Evolutionary conservation across 2,113 vertebrate species (phyloP).

Genomic region (Mixornis gularis): DNA sequence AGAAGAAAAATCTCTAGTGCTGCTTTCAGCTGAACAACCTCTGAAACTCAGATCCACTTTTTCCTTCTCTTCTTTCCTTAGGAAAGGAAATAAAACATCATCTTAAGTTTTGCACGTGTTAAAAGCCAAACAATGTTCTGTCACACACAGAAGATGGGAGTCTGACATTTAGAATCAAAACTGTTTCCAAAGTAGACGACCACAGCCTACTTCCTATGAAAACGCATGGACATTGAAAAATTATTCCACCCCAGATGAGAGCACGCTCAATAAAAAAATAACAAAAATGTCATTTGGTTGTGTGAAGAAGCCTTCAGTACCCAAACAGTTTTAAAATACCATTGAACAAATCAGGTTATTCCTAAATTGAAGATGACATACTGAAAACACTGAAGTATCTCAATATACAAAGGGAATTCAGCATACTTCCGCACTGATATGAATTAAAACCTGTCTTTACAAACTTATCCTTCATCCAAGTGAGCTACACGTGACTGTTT

Average conservation of each 20-base stretch:
- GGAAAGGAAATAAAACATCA: neutral
- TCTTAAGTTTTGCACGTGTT: neutral
- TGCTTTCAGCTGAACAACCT: neutral
- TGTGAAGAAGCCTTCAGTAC: neutral
- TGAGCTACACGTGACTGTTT: neutral
- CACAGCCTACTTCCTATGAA: neutral
- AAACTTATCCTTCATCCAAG: neutral
- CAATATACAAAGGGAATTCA: neutral
- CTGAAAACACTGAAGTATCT: neutral
- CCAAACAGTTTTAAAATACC: neutral
- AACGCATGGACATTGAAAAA: fast-evolving
- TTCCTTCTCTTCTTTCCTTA: neutral
- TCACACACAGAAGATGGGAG: neutral
- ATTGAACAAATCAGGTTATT: neutral
- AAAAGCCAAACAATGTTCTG: neutral
- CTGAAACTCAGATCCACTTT: neutral
- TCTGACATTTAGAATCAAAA: neutral
- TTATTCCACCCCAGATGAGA: neutral
- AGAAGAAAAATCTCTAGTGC: neutral
- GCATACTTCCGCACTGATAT: neutral
- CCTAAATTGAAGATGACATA: neutral
- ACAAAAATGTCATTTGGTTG: neutral
- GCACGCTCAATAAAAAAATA: fast-evolving
- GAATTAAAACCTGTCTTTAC: neutral
- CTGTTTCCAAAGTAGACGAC: neutral